Evolutionary conservation across 2,888 invertebrate species (phyloP).

Genomic region (Prostheceraeus crozeri): DNA sequence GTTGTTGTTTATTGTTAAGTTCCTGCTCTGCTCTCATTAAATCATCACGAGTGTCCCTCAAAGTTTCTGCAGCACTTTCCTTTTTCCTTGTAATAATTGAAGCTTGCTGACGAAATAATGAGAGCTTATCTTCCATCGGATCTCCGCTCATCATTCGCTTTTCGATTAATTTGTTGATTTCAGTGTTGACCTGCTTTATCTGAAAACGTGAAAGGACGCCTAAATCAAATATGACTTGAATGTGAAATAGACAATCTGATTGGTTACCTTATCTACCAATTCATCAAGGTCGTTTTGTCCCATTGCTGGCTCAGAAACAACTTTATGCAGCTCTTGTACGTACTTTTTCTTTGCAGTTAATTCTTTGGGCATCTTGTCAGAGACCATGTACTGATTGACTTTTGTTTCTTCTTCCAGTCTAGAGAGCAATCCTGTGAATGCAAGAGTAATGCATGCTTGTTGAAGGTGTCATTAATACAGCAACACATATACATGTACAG

Average conservation of each 20-base stretch:
- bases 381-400: conserved; percentile 68
- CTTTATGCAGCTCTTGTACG: conserved; percentile 65
- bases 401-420: conserved; percentile 70
- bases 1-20: conserved; percentile 60
- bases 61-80: conserved; percentile 66
- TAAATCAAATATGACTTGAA: conserved; percentile 30
- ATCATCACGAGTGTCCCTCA: conserved; percentile 61
- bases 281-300: conserved; percentile 65
- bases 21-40: conserved; percentile 63
- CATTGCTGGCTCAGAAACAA: conserved; percentile 65
- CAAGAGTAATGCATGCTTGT: no score
- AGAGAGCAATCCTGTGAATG: conserved; percentile 62
- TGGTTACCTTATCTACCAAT: conserved; percentile 64
- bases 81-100: conserved; percentile 72
- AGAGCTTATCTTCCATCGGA: conserved; percentile 67
- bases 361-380: conserved; percentile 73
- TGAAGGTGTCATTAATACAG: background rate
- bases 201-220: conserved; percentile 45
- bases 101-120: conserved; percentile 77
- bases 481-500: background rate
- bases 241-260: conserved; percentile 1
- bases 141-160: conserved; percentile 65
- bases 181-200: conserved; percentile 60
- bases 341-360: conserved; percentile 63
- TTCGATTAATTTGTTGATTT: conserved; percentile 68